Percentiles rank a stretch among this genome's conserved stretches.
phyloP scores from a whole-genome alignment of 2,888 invertebrate species.

The Lasioglossum villosulum region DNA sequence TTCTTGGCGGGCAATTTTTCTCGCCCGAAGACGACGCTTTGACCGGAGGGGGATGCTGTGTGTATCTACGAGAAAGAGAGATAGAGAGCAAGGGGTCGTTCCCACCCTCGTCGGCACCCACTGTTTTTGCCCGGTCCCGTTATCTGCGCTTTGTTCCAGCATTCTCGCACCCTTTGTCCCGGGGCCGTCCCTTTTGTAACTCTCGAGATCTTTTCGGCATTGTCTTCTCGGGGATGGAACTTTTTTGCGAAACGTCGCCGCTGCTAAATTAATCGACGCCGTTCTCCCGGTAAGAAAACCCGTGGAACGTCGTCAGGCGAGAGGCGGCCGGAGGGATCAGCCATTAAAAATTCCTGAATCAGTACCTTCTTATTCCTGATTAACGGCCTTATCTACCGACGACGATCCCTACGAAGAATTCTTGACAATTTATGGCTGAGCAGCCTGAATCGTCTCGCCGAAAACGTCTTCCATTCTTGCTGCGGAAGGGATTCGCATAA shows the following conservation, averaged over 20 bases:
- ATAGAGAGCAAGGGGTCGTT: conserved; percentile 33
- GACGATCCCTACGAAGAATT: conserved; percentile 54
- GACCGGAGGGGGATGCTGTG: conserved; percentile 26
- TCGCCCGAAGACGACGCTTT: conserved; percentile 52
- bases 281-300: conserved; percentile 51
- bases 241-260: conserved; percentile 68
- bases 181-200: conserved; percentile 73
- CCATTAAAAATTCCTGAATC: conserved; percentile 79
- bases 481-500: not conserved
- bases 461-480: conserved; percentile 15
- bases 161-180: conserved; percentile 78
- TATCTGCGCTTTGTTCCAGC: conserved; percentile 82
- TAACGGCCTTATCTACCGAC: conserved; percentile 71
- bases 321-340: conserved; percentile 48
- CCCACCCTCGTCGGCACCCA: conserved; percentile 43
- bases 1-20: conserved; percentile 66
- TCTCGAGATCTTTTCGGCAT: conserved; percentile 65
- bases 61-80: not conserved
- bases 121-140: conserved; percentile 80
- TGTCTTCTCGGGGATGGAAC: conserved; percentile 59
- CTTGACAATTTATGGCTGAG: conserved; percentile 61
- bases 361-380: conserved; percentile 71
- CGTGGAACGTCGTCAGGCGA: not conserved
- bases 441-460: conserved; percentile 31
- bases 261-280: conserved; percentile 76